Conservation (phyloP, 2,113 vertebrate genomes). For the Panthera uncia region DNA sequence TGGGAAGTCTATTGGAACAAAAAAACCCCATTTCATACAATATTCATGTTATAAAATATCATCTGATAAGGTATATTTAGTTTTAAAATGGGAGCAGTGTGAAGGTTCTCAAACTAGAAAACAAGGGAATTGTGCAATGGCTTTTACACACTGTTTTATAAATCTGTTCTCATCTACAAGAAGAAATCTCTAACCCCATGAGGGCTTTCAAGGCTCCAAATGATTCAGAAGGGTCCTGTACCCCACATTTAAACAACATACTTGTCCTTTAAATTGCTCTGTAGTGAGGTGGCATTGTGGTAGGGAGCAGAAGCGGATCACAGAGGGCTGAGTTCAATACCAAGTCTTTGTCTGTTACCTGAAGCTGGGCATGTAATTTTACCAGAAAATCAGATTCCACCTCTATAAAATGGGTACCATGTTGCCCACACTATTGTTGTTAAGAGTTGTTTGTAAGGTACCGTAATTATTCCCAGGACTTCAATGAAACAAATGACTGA, state of each 20-base stretch:
- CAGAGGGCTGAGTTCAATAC: neutral
- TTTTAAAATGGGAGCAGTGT: neutral
- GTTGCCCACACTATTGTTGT: neutral
- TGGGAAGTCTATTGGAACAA: neutral
- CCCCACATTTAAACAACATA: neutral
- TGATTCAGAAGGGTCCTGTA: neutral
- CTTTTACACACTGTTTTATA: neutral
- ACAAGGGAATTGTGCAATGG: neutral
- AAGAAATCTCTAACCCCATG: neutral
- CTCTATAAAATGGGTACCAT: neutral
- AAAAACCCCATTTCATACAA: neutral
- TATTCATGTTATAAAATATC: neutral
- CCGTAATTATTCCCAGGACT: neutral
- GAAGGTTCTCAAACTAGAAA: constrained; percentile 26
- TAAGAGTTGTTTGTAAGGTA: neutral
- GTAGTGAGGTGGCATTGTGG: too few species aligned
- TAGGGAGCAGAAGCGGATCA: neutral
- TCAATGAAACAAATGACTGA: neutral
- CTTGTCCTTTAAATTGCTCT: neutral
- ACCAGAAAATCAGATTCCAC: neutral
- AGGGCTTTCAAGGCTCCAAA: neutral
- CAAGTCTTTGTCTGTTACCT: neutral
- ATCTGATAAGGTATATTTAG: neutral
- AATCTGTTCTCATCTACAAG: neutral
- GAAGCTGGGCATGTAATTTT: neutral